phyloP scores from a whole-genome alignment of 2,888 invertebrate genomes.

The Heliconius charithonia region DNA sequence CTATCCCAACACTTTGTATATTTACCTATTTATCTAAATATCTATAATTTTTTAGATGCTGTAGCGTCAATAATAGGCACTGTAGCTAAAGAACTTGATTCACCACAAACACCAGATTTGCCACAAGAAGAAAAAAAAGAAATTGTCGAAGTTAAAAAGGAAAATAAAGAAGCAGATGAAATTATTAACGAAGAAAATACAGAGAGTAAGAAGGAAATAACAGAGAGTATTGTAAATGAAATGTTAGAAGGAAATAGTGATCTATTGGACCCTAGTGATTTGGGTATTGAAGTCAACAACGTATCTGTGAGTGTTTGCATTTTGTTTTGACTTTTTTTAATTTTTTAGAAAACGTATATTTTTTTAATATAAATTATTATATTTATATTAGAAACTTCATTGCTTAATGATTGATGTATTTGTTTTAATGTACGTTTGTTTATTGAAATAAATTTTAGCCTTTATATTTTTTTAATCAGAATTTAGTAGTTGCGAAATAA shows the following conservation, averaged over 20 bases:
- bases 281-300: conserved; percentile 27
- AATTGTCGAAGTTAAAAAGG: background rate
- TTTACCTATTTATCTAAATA: no score
- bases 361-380: no score
- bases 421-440: no score
- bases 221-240: background rate
- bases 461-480: no score
- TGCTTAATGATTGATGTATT: no score
- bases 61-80: conserved; percentile 76
- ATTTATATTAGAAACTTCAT: no score
- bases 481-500: no score
- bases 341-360: no score
- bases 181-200: conserved; percentile 22
- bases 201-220: conserved; percentile 40
- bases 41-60: conserved; percentile 59
- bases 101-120: background rate
- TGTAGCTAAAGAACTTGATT: conserved; percentile 47
- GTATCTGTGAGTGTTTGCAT: conserved; percentile 45
- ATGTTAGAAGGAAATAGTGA: conserved; percentile 28
- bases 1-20: no score
- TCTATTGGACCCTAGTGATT: conserved; percentile 38
- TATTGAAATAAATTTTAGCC: no score
- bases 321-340: conserved; percentile 5
- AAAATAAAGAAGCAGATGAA: conserved; percentile 31
- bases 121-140: background rate